A percentile compares a stretch with the other conserved stretches of the same genome.
Evolutionary conservation across 2,888 invertebrate species (phyloP).

Genomic region (Stenodema calcarata): DNA sequence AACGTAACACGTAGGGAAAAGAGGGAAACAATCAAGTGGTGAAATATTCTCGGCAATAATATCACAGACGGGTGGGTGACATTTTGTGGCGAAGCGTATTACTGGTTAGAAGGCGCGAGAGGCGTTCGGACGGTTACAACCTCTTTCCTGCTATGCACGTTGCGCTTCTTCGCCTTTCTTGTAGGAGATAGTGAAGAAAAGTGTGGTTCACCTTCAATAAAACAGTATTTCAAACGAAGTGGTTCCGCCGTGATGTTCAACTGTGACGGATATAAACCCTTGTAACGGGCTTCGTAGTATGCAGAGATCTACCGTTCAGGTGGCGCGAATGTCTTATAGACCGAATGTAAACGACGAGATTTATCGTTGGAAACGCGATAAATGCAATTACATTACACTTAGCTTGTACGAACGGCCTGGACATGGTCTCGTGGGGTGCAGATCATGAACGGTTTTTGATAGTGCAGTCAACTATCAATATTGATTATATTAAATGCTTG

Average conservation of each 20-base stretch:
- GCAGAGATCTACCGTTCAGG: too few species aligned
- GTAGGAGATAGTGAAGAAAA: not conserved
- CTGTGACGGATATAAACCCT: too few species aligned
- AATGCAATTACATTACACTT: too few species aligned
- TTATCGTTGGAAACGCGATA: too few species aligned
- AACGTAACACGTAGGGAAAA: not conserved
- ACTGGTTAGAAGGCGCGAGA: not conserved
- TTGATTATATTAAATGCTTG: too few species aligned
- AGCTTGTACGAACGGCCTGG: too few species aligned
- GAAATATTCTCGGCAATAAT: slow-evolving; percentile 3
- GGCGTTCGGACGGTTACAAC: not conserved
- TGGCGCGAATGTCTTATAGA: too few species aligned
- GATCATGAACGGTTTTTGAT: too few species aligned
- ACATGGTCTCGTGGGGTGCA: too few species aligned
- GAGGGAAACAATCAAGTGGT: slow-evolving; percentile 4
- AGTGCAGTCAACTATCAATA: too few species aligned
- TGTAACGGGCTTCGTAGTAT: too few species aligned
- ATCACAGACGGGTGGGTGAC: not conserved
- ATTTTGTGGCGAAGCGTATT: not conserved
- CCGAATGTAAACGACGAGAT: too few species aligned
- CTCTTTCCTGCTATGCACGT: not conserved
- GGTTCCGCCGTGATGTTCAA: not conserved
- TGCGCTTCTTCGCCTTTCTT: not conserved
- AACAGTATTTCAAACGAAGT: not conserved
- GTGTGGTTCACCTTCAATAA: not conserved